Evolutionary conservation across 2,888 invertebrate genomes (phyloP), one percentile per base, ranked within the genome.

Genomic region (Drosophila mettleri): DNA sequence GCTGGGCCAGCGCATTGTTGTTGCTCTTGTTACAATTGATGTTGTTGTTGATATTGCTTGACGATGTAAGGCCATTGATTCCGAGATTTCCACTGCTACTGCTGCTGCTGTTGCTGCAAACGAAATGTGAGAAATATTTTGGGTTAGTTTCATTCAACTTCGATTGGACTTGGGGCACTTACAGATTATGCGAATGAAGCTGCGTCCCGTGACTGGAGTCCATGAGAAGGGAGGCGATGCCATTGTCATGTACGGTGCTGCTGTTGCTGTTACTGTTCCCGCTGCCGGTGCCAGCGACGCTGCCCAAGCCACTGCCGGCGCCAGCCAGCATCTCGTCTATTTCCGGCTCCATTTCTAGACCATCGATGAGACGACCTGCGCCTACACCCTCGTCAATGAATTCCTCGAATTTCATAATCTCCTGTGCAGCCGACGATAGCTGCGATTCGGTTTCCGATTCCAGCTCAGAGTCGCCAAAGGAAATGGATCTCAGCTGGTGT

Each of bases 401-500:
- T 76, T 90, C 91, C 67, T 90, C 90, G 54, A 90, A 90, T 69
- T 90, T 90, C 89, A 90, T 89, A 58, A 91, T 90, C 77, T 91
- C 91, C 66, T 88, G 90, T 4, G 91, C 81, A 24, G 86, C 75
- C 41, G 86, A 87, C 39, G 91, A 90, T 29, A 90, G 74, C 73
- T 90, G 91, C 55, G 91, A 90, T 73, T 90, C 90, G 27, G 91
- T 86, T 45, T 90, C 91, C n/a, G 91, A 90, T 58, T 91, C 91
- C 59, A 90, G 61, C 41, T 90, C 90, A 0, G 90, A 90, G 70
- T 90, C 91, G 29, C 85, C 85, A 58, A 90, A 90, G 16, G 82
- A 75, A 14, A 88, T 74, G 52, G 89, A 76, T 43, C 78, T 68
- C 43, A 86, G 60, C 48, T 83, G 76, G 0, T 61, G 77, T 31